phyloP scores from a whole-genome alignment of 1,140 invertebrate genomes.

The Atta colombica region DNA sequence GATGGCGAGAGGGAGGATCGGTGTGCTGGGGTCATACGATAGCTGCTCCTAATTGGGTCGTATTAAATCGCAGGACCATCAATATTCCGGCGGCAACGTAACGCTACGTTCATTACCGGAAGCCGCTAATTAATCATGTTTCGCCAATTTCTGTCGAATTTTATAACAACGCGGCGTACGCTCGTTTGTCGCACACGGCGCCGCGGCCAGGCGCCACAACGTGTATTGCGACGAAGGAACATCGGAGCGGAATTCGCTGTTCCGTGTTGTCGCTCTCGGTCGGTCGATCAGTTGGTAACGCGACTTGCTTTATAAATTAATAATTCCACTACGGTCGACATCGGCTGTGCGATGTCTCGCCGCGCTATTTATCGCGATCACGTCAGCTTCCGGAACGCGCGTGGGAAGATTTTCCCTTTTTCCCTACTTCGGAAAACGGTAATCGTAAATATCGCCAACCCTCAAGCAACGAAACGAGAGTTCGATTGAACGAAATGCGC shows the following conservation, averaged over 20 bases:
- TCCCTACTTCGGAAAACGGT: conserved; percentile 14
- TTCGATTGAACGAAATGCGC: conserved; percentile 65
- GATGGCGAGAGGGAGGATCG: neutral
- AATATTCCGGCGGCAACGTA: conserved; percentile 57
- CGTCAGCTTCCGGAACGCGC: neutral
- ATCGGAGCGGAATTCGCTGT: neutral
- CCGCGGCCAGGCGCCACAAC: neutral
- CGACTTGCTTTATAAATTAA: conserved; percentile 60
- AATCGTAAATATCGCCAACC: conserved; percentile 56
- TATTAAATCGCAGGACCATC: conserved; percentile 68
- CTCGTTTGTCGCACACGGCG: conserved; percentile 59
- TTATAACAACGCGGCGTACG: conserved; percentile 60
- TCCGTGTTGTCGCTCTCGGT: conserved; percentile 12
- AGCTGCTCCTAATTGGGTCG: conserved; percentile 70
- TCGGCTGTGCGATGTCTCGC: neutral
- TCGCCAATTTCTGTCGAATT: conserved; percentile 64
- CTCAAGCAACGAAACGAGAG: conserved; percentile 37
- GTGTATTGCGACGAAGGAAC: conserved; percentile 26
- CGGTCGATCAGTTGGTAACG: neutral
- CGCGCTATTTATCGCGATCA: conserved; percentile 39
- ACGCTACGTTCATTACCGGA: conserved; percentile 66
- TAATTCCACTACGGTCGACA: conserved; percentile 38
- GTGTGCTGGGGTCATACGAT: conserved; percentile 45
- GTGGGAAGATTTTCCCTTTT: conserved; percentile 22
- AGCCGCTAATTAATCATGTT: conserved; percentile 73